Evolutionary conservation across 2,797 vertebrate species (phyloP), one percentile per base, ranked within the genome.

Genomic region (Enteromius unitaeniatus): DNA sequence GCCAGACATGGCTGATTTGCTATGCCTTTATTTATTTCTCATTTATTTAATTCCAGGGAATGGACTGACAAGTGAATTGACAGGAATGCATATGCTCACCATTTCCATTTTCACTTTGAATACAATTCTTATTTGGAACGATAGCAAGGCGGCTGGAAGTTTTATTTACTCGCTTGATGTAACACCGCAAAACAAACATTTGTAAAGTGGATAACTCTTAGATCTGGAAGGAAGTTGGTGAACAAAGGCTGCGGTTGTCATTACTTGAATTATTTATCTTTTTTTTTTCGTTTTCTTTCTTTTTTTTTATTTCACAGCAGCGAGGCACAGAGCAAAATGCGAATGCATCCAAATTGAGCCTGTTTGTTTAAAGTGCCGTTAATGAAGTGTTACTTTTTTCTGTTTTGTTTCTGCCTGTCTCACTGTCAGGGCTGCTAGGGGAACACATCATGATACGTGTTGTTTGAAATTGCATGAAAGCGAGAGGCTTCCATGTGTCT

Each of bases 401-500:
- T 72, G 28, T 82, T 84, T 78, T 78, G 34, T 78, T 88, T 85
- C 40, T 83, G 77, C 69, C 60, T 88, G 40, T 78, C 70, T 87
- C 45, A 60, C 75, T 79, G 79, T 86, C 70, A 84, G 84, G 78
- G 84, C 83, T 91, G 73, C 90, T 84, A 83, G 64, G 87, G 89
- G 90, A 91, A 91, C 89, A 47, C 85, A 85, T 81, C 79, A 79
- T 58, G 88, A 68, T 86, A 90, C 64, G 89, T 92, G 90, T 93
- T 93, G 92, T 91, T 93, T 90, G 81, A 92, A 91, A 89, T 89
- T 88, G 91, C 94, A 91, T 93, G 90, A 92, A 90, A 92, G 80
- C 40, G 78, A 47, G 83, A 90, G 88, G 82, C 85, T 91, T 91
- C 89, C 90, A 85, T 87, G 90, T 89, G 88, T 93, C 88, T 93